Percentiles rank a stretch among this genome's conserved stretches.
phyloP scores from a whole-genome alignment of 1,140 invertebrate species.

The Drosophila kohkoa region DNA sequence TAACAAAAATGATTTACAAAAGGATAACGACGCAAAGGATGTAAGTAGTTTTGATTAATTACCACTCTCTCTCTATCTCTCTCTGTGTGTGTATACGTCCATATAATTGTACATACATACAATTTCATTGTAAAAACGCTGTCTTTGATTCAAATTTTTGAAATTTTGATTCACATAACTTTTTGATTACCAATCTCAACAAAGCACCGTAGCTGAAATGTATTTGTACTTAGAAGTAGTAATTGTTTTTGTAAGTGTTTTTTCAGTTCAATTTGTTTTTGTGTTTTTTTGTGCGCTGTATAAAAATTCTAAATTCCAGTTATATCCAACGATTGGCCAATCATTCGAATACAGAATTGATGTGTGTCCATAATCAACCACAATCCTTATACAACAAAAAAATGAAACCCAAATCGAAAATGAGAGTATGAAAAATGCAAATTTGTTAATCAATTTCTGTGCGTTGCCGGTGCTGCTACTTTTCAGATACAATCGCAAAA shows the following conservation, averaged over 20 bases:
- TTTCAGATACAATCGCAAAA: slow-evolving; percentile 94
- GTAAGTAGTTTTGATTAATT: slow-evolving; percentile 76
- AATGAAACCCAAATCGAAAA: slow-evolving; percentile 35
- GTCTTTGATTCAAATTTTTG: slow-evolving; percentile 40
- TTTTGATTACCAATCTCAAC: not conserved
- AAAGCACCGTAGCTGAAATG: slow-evolving; percentile 39
- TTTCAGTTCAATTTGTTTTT: slow-evolving; percentile 27
- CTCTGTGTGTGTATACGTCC: slow-evolving; percentile 24
- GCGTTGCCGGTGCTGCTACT: slow-evolving; percentile 79
- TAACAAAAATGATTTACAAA: slow-evolving; percentile 65
- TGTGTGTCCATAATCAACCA: slow-evolving; percentile 45
- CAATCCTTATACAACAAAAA: slow-evolving; percentile 13
- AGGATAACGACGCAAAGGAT: slow-evolving; percentile 81
- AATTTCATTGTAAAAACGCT: slow-evolving; percentile 42
- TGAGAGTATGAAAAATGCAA: slow-evolving; percentile 28
- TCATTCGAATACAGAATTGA: slow-evolving; percentile 11
- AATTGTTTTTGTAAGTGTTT: slow-evolving; percentile 3
- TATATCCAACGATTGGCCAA: slow-evolving; percentile 60
- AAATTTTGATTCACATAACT: slow-evolving; percentile 45
- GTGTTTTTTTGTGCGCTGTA: slow-evolving; percentile 55
- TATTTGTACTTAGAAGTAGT: slow-evolving; percentile 13
- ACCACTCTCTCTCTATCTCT: not conserved
- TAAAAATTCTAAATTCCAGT: slow-evolving; percentile 62
- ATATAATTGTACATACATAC: slow-evolving; percentile 11
- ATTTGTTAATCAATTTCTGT: slow-evolving; percentile 76